Conservation (phyloP, 2,113 vertebrate species). For the Phaetusa simplex region DNA sequence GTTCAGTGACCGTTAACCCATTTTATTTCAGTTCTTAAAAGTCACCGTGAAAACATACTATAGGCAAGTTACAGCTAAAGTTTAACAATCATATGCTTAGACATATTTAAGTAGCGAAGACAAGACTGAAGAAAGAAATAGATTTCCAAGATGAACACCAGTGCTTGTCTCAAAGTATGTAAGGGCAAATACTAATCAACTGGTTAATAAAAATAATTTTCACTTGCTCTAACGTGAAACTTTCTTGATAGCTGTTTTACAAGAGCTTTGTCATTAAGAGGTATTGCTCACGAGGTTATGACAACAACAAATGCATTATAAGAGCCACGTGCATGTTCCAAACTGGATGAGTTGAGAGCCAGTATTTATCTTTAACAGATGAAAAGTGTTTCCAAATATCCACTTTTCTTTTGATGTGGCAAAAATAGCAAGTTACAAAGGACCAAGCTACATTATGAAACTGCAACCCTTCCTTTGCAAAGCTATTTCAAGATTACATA, state of each 20-base stretch:
- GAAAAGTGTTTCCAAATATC: background rate
- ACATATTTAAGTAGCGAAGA: background rate
- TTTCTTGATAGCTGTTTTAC: background rate
- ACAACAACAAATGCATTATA: background rate
- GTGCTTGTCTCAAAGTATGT: background rate
- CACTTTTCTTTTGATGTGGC: background rate
- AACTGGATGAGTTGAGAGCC: background rate
- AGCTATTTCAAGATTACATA: background rate
- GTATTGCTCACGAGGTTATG: background rate
- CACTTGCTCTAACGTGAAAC: background rate
- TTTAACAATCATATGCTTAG: background rate
- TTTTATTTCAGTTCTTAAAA: background rate
- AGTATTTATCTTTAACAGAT: background rate
- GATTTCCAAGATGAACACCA: background rate
- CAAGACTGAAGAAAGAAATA: background rate
- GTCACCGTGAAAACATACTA: background rate
- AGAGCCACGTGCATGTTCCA: rapidly evolving
- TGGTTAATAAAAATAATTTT: background rate
- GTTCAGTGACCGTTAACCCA: background rate
- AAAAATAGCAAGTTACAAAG: background rate
- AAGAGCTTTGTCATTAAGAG: background rate
- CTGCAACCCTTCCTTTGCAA: background rate
- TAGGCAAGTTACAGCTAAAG: background rate
- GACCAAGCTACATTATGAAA: background rate
- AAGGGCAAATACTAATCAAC: background rate